These are phyloP conservation scores for Rachycentron canadum DNA, from an alignment of 2,797 vertebrate species.

Conservation along the genomic window DNA sequence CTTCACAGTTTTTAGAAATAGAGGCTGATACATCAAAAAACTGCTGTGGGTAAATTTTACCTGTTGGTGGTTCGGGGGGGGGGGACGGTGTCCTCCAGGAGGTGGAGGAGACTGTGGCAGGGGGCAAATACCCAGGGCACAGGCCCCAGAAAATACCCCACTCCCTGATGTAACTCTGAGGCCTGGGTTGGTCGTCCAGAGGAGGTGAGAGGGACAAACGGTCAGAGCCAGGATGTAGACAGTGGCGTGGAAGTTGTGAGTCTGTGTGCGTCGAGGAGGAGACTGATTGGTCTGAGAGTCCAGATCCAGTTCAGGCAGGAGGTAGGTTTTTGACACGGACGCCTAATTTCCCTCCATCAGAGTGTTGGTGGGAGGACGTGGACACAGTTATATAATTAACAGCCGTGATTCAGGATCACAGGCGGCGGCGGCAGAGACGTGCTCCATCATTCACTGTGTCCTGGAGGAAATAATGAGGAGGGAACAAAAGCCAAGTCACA, in stretches of 20 bases:
- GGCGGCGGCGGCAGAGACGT: background rate
- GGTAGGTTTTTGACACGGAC: slow-evolving; percentile 45
- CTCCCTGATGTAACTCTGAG: background rate
- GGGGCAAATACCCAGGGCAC: too few relatives aligned
- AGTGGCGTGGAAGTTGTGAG: too few relatives aligned
- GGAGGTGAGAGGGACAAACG: background rate
- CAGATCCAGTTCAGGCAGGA: background rate
- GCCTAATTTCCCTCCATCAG: slow-evolving; percentile 34
- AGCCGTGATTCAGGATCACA: slow-evolving; percentile 26
- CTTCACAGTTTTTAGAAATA: too few relatives aligned
- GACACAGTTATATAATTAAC: slow-evolving; percentile 45
- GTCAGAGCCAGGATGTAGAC: background rate
- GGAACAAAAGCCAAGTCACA: background rate
- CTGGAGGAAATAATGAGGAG: slow-evolving; percentile 14
- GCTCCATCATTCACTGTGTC: background rate
- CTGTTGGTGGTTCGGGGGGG: too few relatives aligned
- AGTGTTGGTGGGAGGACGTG: slow-evolving; percentile 12
- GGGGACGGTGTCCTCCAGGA: too few relatives aligned
- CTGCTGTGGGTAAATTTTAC: too few relatives aligned
- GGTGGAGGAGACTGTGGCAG: too few relatives aligned
- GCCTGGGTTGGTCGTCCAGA: too few relatives aligned
- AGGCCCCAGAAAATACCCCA: background rate
- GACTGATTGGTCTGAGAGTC: too few relatives aligned
- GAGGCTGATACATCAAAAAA: too few relatives aligned
- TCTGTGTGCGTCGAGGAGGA: too few relatives aligned